Conservation (phyloP, 2,888 invertebrate species). For the Podabrus alpinus region DNA sequence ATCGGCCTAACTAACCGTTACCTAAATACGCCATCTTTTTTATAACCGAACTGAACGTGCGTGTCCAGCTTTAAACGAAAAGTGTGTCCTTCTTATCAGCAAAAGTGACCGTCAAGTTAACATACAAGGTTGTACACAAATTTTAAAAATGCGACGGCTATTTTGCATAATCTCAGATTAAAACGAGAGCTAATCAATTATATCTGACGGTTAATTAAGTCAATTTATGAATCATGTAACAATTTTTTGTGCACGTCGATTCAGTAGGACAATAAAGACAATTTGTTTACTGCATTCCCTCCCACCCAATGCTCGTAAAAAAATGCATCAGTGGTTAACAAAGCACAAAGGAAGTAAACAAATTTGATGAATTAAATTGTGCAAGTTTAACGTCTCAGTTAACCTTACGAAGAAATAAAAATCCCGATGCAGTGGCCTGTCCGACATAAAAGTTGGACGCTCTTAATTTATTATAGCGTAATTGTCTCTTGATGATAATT, state of each 20-base stretch:
- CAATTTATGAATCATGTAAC: neutral
- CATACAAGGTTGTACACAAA: neutral
- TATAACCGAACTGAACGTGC: neutral
- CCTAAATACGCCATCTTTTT: neutral
- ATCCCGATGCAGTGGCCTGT: neutral
- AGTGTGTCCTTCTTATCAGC: neutral
- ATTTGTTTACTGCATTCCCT: neutral
- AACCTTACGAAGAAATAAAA: constrained; percentile 16
- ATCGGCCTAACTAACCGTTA: neutral
- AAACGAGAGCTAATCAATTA: neutral
- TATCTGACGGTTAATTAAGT: neutral
- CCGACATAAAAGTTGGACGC: constrained; percentile 21
- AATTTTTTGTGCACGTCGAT: neutral
- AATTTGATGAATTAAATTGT: constrained; percentile 17
- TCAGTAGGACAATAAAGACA: neutral
- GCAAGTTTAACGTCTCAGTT: constrained; percentile 20
- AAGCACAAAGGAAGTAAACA: neutral
- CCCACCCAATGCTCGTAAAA: neutral
- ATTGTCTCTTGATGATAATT: constrained; percentile 27
- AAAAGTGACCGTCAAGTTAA: neutral
- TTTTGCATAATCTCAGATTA: neutral
- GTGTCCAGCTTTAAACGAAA: neutral
- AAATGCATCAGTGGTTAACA: neutral
- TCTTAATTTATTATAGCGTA: constrained; percentile 30
- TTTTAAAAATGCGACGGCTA: neutral